Base-by-base conservation (phyloP, 2,797 vertebrate species). In the Schizothorax lantsangensis region DNA sequence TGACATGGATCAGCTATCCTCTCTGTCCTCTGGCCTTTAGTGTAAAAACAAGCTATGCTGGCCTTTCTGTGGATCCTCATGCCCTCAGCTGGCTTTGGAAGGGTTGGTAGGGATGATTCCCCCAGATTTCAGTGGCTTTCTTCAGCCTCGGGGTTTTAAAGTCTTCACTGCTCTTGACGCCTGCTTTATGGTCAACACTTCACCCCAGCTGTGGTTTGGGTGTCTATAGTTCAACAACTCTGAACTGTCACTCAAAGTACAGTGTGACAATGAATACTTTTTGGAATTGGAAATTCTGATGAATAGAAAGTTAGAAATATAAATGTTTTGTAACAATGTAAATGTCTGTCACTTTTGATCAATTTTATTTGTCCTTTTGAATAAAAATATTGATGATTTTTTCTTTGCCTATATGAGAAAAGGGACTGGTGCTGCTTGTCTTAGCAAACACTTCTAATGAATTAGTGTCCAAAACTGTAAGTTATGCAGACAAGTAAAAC, bases 101-200 rank as follows among this genome's bases (percentile, higher is more conserved):
- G 52, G 52, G 77, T 59, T 79, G 64, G 64, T 47, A n/a, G 26
- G 52, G 77, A 73, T 72, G 73, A 85, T 54, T 78, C 36, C 69
- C 26, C n/a, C 6, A 40, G 83, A 69, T 85, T 66, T 80, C 77
- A 45, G 66, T 45, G 52, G 26, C n/a, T 85, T 59, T 69, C 62
- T 72, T 85, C 66, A 81, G 78, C 54, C 40, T 81, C 40, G 38
- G 68, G 30, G 21, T 36, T 81, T 74, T 74, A 64, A 49, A 73
- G 66, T 36, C 75, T 79, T 79, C 9, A 43, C 62, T 19, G 12
- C 52, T 26, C 38, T 49, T 33, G 9, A 43, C 68, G 38, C 78
- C 54, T 64, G 78, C 30, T 81, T 85, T 80, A 26, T n/a, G 49
- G 49, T n/a, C 4, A 40, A 38, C 68, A 74, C 68, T 81, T 73